Percentiles rank a stretch among this genome's conserved stretches.
Evolutionary conservation across 1,140 invertebrate genomes (phyloP).

Genomic region (Hycleus phaleratus): DNA sequence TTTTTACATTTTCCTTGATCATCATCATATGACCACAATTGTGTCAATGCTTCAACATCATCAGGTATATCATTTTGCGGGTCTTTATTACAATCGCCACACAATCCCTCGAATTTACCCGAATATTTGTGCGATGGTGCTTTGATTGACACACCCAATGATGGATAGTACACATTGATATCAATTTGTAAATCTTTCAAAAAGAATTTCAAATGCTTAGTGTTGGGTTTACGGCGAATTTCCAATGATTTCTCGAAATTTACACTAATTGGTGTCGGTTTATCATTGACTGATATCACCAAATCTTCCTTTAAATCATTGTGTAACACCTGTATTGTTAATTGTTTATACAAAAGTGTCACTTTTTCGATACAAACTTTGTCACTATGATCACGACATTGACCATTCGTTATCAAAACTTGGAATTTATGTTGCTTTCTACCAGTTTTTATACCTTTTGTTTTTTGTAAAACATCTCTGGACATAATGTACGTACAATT

Average conservation of each 20-base stretch:
- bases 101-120: constrained; percentile 66
- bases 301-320: constrained; percentile 29
- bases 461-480: constrained; percentile 44
- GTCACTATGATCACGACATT: constrained; percentile 43
- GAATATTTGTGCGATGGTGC: constrained; percentile 65
- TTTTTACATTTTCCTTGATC: constrained; percentile 31
- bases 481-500: constrained; percentile 76
- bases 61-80: constrained; percentile 51
- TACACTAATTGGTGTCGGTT: constrained; percentile 21
- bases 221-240: constrained; percentile 35
- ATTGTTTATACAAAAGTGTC: constrained; percentile 55
- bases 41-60: constrained; percentile 48
- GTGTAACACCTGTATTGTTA: constrained; percentile 40
- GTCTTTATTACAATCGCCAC: constrained; percentile 68
- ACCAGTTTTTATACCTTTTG: constrained; percentile 8
- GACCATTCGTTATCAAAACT: constrained; percentile 54
- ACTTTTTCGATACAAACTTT: constrained; percentile 54
- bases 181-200: constrained; percentile 42
- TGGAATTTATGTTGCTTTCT: constrained; percentile 54
- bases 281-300: constrained; percentile 38
- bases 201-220: constrained; percentile 41
- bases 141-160: constrained; percentile 43
- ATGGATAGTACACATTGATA: constrained; percentile 39
- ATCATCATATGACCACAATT: constrained; percentile 51
- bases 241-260: constrained; percentile 41